These are phyloP conservation scores for Harmothoe impar DNA, from an alignment of 2,888 invertebrate genomes.

Conservation along the genomic window DNA sequence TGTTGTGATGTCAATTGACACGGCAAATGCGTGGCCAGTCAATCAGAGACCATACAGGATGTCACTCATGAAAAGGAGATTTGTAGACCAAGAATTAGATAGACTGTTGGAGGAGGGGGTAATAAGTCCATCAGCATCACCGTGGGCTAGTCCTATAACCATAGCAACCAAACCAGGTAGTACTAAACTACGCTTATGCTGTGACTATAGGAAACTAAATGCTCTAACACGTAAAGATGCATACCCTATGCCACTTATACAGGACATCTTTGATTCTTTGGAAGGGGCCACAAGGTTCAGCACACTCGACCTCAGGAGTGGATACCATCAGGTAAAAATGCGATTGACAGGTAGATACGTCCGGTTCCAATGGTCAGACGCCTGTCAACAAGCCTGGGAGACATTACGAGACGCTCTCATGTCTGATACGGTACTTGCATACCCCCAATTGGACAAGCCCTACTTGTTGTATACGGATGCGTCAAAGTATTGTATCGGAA, in stretches of 20 bases:
- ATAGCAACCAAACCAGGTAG: background rate
- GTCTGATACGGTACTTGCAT: too few relatives aligned
- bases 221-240: background rate
- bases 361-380: too few relatives aligned
- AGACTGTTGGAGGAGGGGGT: background rate
- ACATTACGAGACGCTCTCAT: too few relatives aligned
- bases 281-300: background rate
- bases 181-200: background rate
- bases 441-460: too few relatives aligned
- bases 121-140: background rate
- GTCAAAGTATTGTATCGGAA: too few relatives aligned
- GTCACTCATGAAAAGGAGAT: background rate
- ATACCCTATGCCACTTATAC: background rate
- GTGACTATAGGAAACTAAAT: background rate
- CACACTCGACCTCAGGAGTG: background rate
- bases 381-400: too few relatives aligned
- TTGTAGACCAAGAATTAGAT: too few relatives aligned
- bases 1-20: background rate
- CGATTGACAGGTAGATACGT: too few relatives aligned
- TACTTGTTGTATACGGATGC: too few relatives aligned
- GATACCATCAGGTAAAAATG: background rate
- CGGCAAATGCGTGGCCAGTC: background rate
- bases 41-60: background rate
- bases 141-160: background rate
- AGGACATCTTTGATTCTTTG: background rate